Evolutionary conservation across 2,113 vertebrate species (phyloP), one percentile per base, ranked within the genome.

Genomic region (Tautogolabrus adspersus): DNA sequence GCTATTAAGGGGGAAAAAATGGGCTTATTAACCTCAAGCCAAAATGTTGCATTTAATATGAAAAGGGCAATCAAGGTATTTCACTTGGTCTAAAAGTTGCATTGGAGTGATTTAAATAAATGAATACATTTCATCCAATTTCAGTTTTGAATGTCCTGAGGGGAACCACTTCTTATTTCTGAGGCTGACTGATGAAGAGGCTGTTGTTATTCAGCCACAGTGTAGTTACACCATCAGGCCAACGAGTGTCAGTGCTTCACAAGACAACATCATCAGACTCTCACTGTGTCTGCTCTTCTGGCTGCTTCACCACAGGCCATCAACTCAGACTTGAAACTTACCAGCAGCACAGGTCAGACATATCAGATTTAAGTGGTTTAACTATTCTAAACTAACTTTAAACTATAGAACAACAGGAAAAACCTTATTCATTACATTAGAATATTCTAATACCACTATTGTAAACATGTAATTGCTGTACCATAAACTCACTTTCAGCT

Each of bases 191-290:
- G 16, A 49, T 75, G 8, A 8, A 58, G 7, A 5, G 7, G 3
- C 1, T 13, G 38, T 44, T 21, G 8, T 7, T 0, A 0, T 38
- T 23, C 16, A 38, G 22, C 19, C 30, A 63, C 12, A 21, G 0
- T 91, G 82, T 68, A 87, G 52, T 89, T 88, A 54, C 81, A 72
- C 11, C 19, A 65, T 6, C 8, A 0, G 30, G n/a, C 88, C 90
- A 85, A 46, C 30, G 11, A 51, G 72, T 71, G 84, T 80, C 89
- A 91, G 85, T 86, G 62, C 42, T 49, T 72, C 56, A 79, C 73
- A 51, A 78, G 19, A 82, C 46, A 34, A n/a, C 12, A 65, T 49
- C 11, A 58, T 21, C 26, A 49, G 10, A 5, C 34, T 16, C 49
- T 10, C 5, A 12, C 13, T 40, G 30, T 6, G 11, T 11, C 40